phyloP scores from a whole-genome alignment of 2,888 invertebrate genomes.

The Melanophora roralis region DNA sequence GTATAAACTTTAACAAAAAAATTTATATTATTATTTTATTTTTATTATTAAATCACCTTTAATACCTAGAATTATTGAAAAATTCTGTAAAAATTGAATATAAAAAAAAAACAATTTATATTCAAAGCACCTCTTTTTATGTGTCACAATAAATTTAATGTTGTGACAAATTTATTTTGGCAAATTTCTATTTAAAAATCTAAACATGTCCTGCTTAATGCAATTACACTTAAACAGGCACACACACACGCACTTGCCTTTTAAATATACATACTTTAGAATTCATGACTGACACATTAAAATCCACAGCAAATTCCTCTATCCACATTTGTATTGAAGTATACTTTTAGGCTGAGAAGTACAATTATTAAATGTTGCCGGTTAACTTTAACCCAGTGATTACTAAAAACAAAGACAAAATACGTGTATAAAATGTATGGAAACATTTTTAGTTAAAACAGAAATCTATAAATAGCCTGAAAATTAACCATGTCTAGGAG shows the following conservation, averaged over 20 bases:
- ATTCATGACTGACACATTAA: slow-evolving; percentile 7
- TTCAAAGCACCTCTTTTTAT: too few species aligned
- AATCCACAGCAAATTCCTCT: neutral
- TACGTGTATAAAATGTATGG: neutral
- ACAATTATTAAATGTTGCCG: neutral
- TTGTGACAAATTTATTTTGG: neutral
- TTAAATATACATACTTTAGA: neutral
- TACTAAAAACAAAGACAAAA: neutral
- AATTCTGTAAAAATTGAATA: neutral
- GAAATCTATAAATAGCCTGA: too few species aligned
- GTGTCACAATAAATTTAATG: neutral
- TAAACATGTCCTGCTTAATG: neutral
- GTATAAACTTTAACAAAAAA: too few species aligned
- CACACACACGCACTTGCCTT: neutral
- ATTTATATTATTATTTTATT: too few species aligned
- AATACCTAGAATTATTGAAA: too few species aligned
- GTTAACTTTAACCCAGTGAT: neutral
- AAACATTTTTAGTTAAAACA: neutral
- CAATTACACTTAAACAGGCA: neutral
- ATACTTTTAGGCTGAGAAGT: slow-evolving; percentile 16
- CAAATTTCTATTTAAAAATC: neutral
- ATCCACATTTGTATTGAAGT: neutral
- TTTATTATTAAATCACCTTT: too few species aligned
- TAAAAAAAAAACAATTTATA: neutral
- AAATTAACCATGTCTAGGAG: too few species aligned